Evolutionary conservation across 2,797 vertebrate genomes (phyloP).

Genomic region (Gymnodraco acuticeps): DNA sequence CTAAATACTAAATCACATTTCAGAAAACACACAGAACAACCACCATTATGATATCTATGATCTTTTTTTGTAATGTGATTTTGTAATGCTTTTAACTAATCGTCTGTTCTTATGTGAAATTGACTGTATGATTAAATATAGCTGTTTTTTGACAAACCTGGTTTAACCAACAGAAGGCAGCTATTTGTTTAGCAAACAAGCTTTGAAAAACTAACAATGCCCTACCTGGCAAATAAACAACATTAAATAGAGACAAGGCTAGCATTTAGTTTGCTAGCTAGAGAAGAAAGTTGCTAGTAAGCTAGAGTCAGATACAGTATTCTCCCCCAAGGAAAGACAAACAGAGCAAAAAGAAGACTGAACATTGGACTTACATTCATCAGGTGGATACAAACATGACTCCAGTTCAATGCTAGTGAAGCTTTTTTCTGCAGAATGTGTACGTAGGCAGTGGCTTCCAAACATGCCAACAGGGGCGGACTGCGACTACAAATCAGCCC

Average conservation of each 20-base stretch:
- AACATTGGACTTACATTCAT: background rate
- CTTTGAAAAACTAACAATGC: background rate
- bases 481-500: no score
- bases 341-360: background rate
- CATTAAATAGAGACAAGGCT: background rate
- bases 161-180: background rate
- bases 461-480: background rate
- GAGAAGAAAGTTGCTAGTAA: background rate
- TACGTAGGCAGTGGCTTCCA: background rate
- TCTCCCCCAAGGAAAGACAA: background rate
- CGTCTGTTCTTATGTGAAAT: background rate
- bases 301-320: background rate
- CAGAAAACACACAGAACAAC: background rate
- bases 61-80: no score
- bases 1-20: background rate
- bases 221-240: background rate
- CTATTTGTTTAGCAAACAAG: constrained; percentile 3
- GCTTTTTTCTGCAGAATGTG: background rate
- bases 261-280: background rate
- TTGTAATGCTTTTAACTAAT: no score
- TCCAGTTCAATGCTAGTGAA: background rate
- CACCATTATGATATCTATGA: no score
- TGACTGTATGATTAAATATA: background rate
- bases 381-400: constrained; percentile 3
- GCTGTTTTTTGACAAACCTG: background rate